phyloP scores from a whole-genome alignment of 2,888 invertebrate genomes.

The Drosophila austrosaltans region DNA sequence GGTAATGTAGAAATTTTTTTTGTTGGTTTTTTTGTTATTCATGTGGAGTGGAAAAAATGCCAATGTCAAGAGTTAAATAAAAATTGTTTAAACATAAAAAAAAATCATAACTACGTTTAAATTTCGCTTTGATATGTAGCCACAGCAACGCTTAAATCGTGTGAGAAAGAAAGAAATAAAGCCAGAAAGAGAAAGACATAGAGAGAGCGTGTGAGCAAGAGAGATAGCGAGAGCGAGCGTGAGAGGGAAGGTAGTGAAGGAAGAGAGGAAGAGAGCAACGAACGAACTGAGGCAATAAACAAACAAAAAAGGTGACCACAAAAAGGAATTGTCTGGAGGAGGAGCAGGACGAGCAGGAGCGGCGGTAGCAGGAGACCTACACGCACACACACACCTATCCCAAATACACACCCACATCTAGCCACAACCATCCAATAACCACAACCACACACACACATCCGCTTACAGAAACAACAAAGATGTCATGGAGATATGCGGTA shows the following conservation, averaged over 20 bases:
- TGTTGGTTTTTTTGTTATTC: constrained; percentile 12
- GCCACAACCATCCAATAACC: constrained; percentile 9
- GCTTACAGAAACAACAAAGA: constrained; percentile 54
- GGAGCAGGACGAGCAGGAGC: constrained; percentile 8
- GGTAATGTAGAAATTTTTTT: background rate
- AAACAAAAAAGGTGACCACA: constrained; percentile 17
- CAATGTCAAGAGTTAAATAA: background rate
- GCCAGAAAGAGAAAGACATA: background rate
- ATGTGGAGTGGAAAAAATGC: constrained; percentile 16
- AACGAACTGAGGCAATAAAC: constrained; percentile 31
- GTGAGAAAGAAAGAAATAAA: background rate
- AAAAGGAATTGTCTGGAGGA: constrained; percentile 17
- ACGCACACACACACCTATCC: constrained; percentile 26
- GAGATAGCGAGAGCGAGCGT: background rate
- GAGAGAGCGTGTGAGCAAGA: background rate
- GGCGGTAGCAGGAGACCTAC: constrained; percentile 20
- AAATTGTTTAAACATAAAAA: constrained; percentile 32
- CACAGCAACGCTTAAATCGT: constrained; percentile 50
- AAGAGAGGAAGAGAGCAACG: constrained; percentile 48
- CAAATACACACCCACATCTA: constrained; percentile 18
- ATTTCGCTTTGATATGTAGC: constrained; percentile 42
- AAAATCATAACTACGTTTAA: constrained; percentile 12
- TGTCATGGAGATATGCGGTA: constrained; percentile 83
- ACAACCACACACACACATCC: constrained; percentile 23
- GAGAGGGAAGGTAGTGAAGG: background rate